Base-by-base conservation (phyloP, 2,113 vertebrate species). In the Eira barbara region DNA sequence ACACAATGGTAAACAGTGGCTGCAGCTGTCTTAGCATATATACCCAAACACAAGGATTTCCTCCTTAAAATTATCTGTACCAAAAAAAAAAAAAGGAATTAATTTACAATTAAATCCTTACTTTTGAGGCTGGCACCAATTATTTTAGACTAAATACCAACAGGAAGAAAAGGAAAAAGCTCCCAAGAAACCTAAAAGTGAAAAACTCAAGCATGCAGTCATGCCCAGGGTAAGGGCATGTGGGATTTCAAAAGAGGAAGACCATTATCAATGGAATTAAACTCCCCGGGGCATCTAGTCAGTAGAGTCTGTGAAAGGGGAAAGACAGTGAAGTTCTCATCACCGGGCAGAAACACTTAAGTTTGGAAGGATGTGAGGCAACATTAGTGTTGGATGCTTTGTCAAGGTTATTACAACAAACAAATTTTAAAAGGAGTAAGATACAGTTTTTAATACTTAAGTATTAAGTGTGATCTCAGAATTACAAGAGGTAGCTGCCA, bases 101-200 rank as follows among this genome's bases (percentile, higher is more conserved):
- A 11, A 39, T 96, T 89, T 83, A 84, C 39, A 93, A 88, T 65
- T 96, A 88, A 82, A 57, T 73, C 76, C 39, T 93, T 96, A 90
- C 45, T 90, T 97, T 80, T 59, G 2, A 95, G 20, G 11, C 31
- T 88, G 8, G 29, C 36, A 93, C 7, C n/a, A 95, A 52, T 59
- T 63, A 93, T 81, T 93, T 95, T 82, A 61, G 20, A 55, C 47
- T 91, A 94, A 88, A 73, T 65, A 79, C 3, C 20, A 93, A 91
- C 11, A 80, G 52, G 1, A 36, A 2, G 1, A 10, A 42, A 82
- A 89, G 61, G 61, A 57, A 89, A 45, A 29, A 79, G 6, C 21
- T 61, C 27, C 67, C 76, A 42, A 31, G 69, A 84, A 69, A 49
- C 29, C 80, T 36, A 3, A 4, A 94, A 80, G 34, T 52, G 7